Evolutionary conservation across 2,797 vertebrate species (phyloP), one percentile per base, ranked within the genome.

Genomic region (Chrosomus eos): DNA sequence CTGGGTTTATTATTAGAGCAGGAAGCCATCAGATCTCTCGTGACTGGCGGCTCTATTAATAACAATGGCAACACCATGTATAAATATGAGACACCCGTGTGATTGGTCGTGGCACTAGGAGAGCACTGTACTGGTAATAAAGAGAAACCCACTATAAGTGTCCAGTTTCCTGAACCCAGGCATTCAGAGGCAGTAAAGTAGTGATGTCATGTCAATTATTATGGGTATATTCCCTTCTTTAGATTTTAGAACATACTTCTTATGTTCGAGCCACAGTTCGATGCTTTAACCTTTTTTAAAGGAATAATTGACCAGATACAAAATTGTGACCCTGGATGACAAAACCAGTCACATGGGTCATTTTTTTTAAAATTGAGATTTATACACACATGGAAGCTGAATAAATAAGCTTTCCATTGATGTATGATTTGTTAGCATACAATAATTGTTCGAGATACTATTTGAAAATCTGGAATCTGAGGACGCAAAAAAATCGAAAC

Each of bases 11-110:
- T 89, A 88, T 82, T 26, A 84, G 85, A 83, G 77, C 78, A 85
- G 85, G 80, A 88, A 87, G 62, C 74, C 40, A 81, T 76, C 82
- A 74, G 85, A 68, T 74, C 66, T 82, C 70, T 16, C 19, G 38
- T 80, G 75, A 55, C 55, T 66, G 86, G 72, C 33, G 51, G 58
- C 48, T 81, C 88, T 87, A 89, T 89, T 85, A 88, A 85, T 89
- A 86, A 88, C 87, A 87, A 87, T 86, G 48, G 62, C 40, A 53
- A 77, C 33, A 36, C 85, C 78, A 68, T 80, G 72, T 70, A 79
- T 82, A 80, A 66, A 79, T 80, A 76, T 66, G 60, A 85, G 68
- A 11, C 36, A 23, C 45, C 23, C 31, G 31, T 62, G 51, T 58
- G 74, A 62, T 60, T 68, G 53, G 72, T 60, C 31, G 45, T 58